A percentile compares a stretch with the other conserved stretches of the same genome.
Conservation (phyloP, 1,140 invertebrate genomes). For the Bombus picipes region DNA sequence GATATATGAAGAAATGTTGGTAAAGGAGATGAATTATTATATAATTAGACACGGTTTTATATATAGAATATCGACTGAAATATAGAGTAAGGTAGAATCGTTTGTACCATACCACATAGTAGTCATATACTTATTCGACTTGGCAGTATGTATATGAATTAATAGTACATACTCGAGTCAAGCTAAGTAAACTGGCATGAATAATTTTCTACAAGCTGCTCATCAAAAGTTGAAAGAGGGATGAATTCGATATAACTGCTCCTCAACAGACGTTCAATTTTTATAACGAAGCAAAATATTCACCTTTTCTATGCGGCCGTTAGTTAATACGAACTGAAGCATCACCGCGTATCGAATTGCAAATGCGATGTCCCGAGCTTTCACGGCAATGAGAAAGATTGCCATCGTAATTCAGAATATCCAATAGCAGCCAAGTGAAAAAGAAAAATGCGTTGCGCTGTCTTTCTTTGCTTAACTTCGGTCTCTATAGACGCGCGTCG, state of each 20-base stretch:
- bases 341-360: constrained; percentile 44
- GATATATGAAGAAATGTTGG: background rate
- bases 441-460: constrained; percentile 23
- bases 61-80: too few species aligned
- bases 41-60: background rate
- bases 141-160: too few species aligned
- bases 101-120: too few species aligned
- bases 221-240: background rate
- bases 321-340: constrained; percentile 16
- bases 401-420: constrained; percentile 54
- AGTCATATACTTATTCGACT: too few species aligned
- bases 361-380: constrained; percentile 36
- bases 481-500: constrained; percentile 60
- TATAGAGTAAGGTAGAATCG: too few species aligned
- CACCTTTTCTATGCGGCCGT: background rate
- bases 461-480: constrained; percentile 32
- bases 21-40: background rate
- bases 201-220: background rate
- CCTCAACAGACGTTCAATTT: background rate
- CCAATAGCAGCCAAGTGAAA: constrained; percentile 27
- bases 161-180: too few species aligned
- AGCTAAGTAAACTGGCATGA: too few species aligned
- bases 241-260: background rate
- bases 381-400: constrained; percentile 46
- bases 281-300: background rate